Conservation (phyloP, 2,797 vertebrate species). For the Gouania willdenowi region DNA sequence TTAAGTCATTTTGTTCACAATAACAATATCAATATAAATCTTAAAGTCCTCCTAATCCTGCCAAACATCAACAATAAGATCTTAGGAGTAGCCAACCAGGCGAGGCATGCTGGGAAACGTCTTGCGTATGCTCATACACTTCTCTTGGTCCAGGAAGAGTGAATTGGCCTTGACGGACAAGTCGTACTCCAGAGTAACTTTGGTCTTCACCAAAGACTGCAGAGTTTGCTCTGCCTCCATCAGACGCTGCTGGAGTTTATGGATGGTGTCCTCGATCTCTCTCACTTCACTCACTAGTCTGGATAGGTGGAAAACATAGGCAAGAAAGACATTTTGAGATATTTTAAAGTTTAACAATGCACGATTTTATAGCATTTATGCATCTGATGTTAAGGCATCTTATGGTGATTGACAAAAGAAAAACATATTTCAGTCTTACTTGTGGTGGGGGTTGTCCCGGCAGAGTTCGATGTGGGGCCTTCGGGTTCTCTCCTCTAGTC, state of each 20-base stretch:
- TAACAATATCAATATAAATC: constrained; percentile 1
- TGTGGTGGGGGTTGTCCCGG: constrained; percentile 83
- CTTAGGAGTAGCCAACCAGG: constrained; percentile 82
- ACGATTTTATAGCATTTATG: too few relatives aligned
- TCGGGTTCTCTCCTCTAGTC: constrained; percentile 85
- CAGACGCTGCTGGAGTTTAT: constrained; percentile 81
- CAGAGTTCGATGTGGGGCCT: constrained; percentile 90
- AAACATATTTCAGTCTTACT: too few relatives aligned
- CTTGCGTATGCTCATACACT: constrained; percentile 91
- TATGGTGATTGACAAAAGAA: too few relatives aligned
- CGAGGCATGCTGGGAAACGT: constrained; percentile 85
- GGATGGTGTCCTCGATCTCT: constrained; percentile 87
- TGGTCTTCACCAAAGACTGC: constrained; percentile 83
- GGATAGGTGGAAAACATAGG: too few relatives aligned
- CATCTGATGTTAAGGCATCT: too few relatives aligned
- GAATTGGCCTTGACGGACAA: constrained; percentile 90
- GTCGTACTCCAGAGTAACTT: constrained; percentile 85
- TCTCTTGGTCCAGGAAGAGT: constrained; percentile 91
- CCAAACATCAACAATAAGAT: neutral
- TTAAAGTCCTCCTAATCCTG: constrained; percentile 23
- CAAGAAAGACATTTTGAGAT: too few relatives aligned
- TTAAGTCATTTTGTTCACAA: neutral
- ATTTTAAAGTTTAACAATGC: too few relatives aligned
- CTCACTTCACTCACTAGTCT: constrained; percentile 87
- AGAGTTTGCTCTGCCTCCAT: constrained; percentile 82